Percentiles rank a stretch among this genome's conserved stretches.
Evolutionary conservation across 2,797 vertebrate species (phyloP).

Genomic region (Florisuga fusca): DNA sequence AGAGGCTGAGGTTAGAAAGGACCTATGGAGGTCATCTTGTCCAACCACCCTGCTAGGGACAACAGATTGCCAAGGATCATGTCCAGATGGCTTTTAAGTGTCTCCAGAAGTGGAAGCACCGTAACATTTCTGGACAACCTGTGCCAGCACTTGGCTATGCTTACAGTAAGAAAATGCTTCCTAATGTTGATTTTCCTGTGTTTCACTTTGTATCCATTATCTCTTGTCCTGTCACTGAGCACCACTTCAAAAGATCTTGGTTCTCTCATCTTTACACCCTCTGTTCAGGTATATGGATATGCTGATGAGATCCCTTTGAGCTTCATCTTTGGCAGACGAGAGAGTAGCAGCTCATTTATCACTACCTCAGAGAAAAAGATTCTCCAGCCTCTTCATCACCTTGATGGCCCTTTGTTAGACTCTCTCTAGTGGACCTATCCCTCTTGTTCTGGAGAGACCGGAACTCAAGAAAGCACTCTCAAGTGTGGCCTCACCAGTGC

Average conservation of each 20-base stretch:
- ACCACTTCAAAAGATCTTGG: not conserved
- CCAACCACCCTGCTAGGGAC: not conserved
- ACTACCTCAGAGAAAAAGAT: too few species aligned
- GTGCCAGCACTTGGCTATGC: not conserved
- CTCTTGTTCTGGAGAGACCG: too few species aligned
- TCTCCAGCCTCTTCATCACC: too few species aligned
- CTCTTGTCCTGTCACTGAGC: not conserved
- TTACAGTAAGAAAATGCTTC: not conserved
- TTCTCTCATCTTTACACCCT: not conserved
- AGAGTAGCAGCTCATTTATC: too few species aligned
- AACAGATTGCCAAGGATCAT: not conserved
- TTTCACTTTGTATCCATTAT: rapidly evolving
- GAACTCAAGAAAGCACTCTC: too few species aligned
- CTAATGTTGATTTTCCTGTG: not conserved
- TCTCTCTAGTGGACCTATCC: too few species aligned
- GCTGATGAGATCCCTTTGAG: not conserved
- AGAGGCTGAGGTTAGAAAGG: not conserved
- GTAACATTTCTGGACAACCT: not conserved
- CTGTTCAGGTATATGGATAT: too few species aligned
- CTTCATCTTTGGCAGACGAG: not conserved
- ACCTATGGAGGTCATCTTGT: not conserved
- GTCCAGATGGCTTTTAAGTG: not conserved
- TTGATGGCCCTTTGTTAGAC: too few species aligned
- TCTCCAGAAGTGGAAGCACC: not conserved
- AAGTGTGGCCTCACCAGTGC: not conserved